phyloP scores from a whole-genome alignment of 1,140 invertebrate species.

The Probaryconus sp. region DNA sequence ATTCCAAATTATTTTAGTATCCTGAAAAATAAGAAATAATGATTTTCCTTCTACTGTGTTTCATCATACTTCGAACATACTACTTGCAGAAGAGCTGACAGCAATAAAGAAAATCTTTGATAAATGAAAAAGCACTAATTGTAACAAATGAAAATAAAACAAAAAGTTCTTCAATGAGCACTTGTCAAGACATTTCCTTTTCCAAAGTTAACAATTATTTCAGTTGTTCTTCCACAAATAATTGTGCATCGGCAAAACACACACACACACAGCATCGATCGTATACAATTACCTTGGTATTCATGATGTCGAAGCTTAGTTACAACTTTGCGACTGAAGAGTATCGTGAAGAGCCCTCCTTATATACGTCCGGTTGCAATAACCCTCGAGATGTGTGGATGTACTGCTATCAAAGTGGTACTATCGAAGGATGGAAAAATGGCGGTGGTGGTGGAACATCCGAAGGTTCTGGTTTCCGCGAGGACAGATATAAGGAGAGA shows the following conservation, averaged over 20 bases:
- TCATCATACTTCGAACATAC: too few relatives aligned
- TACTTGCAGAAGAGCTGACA: too few relatives aligned
- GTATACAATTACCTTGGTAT: constrained; percentile 70
- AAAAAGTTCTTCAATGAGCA: too few relatives aligned
- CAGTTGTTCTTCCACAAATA: constrained; percentile 1
- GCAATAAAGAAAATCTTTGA: too few relatives aligned
- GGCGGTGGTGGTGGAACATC: constrained; percentile 32
- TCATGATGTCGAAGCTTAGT: constrained; percentile 69
- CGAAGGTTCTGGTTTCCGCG: constrained; percentile 41
- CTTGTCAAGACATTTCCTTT: not conserved
- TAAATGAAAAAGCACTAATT: too few relatives aligned
- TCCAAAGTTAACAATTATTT: not conserved
- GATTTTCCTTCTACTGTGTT: too few relatives aligned
- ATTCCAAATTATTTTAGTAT: too few relatives aligned
- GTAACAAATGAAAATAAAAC: too few relatives aligned
- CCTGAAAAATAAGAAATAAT: too few relatives aligned
- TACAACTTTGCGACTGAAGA: constrained; percentile 70
- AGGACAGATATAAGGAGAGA: constrained; percentile 44
- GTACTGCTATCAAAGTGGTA: constrained; percentile 43
- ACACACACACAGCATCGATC: constrained; percentile 20
- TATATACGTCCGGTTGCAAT: constrained; percentile 69
- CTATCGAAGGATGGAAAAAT: constrained; percentile 38
- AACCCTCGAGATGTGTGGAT: constrained; percentile 66
- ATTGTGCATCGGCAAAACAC: constrained; percentile 8
- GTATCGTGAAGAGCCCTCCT: constrained; percentile 66